Conservation (phyloP, 1,140 invertebrate genomes). For the Diuraphis noxia region DNA sequence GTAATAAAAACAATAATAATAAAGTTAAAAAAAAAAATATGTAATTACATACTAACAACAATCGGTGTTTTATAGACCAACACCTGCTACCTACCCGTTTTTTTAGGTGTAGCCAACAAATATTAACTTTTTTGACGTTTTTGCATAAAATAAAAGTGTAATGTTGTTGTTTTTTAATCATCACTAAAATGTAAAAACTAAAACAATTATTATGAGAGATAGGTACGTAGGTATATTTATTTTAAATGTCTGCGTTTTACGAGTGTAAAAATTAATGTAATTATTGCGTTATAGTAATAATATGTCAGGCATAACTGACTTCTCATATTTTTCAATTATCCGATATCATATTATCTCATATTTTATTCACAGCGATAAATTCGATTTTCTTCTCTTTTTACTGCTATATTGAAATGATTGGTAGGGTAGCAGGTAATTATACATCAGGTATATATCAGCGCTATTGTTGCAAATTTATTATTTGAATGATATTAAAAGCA, state of each 20-base stretch:
- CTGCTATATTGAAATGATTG: no score
- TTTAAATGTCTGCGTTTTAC: neutral
- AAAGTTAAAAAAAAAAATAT: conserved; percentile 17
- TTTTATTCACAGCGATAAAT: neutral
- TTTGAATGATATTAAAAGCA: neutral
- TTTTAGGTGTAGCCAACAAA: neutral
- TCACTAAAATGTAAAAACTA: conserved; percentile 6
- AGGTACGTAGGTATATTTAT: neutral
- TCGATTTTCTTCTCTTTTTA: neutral
- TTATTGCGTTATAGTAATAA: neutral
- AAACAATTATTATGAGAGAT: neutral
- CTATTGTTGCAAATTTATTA: neutral
- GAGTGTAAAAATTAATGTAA: conserved; percentile 1
- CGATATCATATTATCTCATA: neutral
- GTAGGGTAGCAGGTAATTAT: no score
- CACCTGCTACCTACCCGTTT: neutral
- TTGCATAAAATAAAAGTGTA: neutral
- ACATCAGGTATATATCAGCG: no score
- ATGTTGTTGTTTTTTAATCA: neutral
- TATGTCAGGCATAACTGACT: neutral
- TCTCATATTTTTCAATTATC: neutral
- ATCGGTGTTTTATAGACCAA: neutral
- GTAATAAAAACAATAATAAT: conserved; percentile 32
- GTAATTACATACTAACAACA: neutral
- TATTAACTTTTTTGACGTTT: conserved; percentile 4